phyloP scores from a whole-genome alignment of 2,888 invertebrate genomes.

The Crematogaster levior region DNA sequence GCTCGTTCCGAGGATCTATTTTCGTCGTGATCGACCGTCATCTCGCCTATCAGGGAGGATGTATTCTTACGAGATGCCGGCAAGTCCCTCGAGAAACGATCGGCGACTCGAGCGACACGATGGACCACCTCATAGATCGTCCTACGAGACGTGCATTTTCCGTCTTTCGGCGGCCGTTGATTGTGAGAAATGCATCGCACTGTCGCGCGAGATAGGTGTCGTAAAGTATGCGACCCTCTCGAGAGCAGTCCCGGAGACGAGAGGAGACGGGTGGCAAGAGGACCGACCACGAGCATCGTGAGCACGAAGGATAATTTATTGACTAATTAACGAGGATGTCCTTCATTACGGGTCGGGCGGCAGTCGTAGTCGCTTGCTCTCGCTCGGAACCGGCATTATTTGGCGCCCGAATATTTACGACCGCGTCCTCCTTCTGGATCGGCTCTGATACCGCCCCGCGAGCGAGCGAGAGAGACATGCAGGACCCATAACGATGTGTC shows the following conservation, averaged over 20 bases:
- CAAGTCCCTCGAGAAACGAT: conserved; percentile 62
- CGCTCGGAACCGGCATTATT: conserved; percentile 82
- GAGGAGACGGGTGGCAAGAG: conserved; percentile 47
- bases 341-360: conserved; percentile 84
- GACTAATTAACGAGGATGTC: conserved; percentile 86
- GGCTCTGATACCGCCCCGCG: conserved; percentile 69
- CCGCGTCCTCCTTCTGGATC: conserved; percentile 76
- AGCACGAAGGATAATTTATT: conserved; percentile 85
- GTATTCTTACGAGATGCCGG: conserved; percentile 9
- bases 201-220: conserved; percentile 79
- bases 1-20: conserved; percentile 10
- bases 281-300: conserved; percentile 76
- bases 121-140: conserved; percentile 76
- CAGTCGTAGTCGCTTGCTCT: conserved; percentile 78
- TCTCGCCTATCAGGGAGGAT: conserved; percentile 8
- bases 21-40: conserved; percentile 26
- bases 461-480: conserved; percentile 61
- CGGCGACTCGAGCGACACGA: conserved; percentile 38
- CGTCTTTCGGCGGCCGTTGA: conserved; percentile 74
- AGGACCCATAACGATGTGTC: conserved; percentile 83
- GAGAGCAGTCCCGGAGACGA: conserved; percentile 63
- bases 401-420: conserved; percentile 85
- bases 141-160: conserved; percentile 71
- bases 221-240: conserved; percentile 79
- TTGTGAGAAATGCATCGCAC: conserved; percentile 76